Base-by-base conservation (phyloP, 2,797 vertebrate genomes). In the Novumbra hubbsi region DNA sequence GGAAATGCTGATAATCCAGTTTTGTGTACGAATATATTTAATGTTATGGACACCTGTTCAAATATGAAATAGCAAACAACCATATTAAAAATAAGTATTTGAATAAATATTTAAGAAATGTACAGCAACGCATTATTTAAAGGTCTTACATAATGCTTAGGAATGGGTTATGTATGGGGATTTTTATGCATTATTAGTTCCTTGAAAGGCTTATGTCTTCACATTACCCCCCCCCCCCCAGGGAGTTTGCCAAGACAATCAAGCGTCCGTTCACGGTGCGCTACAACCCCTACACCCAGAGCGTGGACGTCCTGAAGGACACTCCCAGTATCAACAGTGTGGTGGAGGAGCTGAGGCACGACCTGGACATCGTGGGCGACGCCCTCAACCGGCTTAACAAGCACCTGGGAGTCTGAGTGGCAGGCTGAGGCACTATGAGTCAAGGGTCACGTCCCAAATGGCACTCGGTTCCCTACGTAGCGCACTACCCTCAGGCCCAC, bases 201-300 rank as follows among this genome's bases (percentile, higher is more conserved):
- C 1, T n/a, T 21, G 52, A 55, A 52, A 4, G 2, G 16, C 19
- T 16, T 52, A 19, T 52, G 17, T 19, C 52, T 55, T 19, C 6
- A 2, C 0, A 2, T n/a, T 55, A 55, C 19, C 52, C 0, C 74
- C 3, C 71, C 78, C 38, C 66, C 86, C 88, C 12, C 45, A 99
- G 98, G 90, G 98, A 99, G 89, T 99, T 99, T 91, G 95, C 97
- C 73, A 98, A 98, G 93, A 98, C 96, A 79, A 96, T 99, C 81
- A 97, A 95, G 87, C 96, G 97, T 15, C 96, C 97, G 0, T 99
- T 99, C 91, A 96, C 95, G 0, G 92, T 99, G 80, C 95, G 94
- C 78, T 99, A 99, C 89, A 98, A 98, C 75, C 96, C 98, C 0
- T 99, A 99, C 71, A 98, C 96, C 28, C 98, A 97, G 87, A 98